Evolutionary conservation across 2,113 vertebrate genomes (phyloP).

Genomic region (Seriola quinqueradiata): DNA sequence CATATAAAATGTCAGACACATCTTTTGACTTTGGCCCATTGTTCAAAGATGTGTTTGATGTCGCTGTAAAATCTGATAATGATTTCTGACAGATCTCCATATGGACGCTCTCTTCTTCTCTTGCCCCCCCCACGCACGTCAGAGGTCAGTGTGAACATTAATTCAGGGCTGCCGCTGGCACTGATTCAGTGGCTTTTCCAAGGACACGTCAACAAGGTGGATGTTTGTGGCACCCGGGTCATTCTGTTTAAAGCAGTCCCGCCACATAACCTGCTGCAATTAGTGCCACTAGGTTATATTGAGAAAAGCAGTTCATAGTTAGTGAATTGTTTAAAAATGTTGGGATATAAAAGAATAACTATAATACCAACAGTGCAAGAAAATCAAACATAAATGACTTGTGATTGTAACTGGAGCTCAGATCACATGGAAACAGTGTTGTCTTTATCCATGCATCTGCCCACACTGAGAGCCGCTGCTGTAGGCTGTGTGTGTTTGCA

Average conservation of each 20-base stretch:
- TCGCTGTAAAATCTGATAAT: neutral
- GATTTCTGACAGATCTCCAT: too few relatives aligned
- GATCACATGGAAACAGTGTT: neutral
- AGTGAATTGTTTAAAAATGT: neutral
- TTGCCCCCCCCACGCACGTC: neutral
- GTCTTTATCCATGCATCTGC: neutral
- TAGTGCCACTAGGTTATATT: neutral
- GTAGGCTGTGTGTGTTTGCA: slow-evolving; percentile 9
- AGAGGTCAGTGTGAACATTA: neutral
- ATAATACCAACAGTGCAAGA: neutral
- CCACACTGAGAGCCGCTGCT: slow-evolving; percentile 14
- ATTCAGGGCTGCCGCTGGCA: too few relatives aligned
- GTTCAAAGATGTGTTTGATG: slow-evolving; percentile 1
- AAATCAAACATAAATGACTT: neutral
- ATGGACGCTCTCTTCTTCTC: neutral
- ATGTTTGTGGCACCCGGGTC: neutral
- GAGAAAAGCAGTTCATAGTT: neutral
- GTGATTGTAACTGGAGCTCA: neutral
- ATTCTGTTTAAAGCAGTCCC: neutral
- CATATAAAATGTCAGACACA: neutral
- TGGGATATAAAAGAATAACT: neutral
- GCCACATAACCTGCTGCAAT: too few relatives aligned
- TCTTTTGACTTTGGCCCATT: neutral
- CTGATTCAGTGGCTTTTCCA: neutral
- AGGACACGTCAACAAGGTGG: slow-evolving; percentile 11